Evolutionary conservation across 1,140 invertebrate genomes (phyloP), one percentile per base, ranked within the genome.

Genomic region (Brachionus rotundiformis): DNA sequence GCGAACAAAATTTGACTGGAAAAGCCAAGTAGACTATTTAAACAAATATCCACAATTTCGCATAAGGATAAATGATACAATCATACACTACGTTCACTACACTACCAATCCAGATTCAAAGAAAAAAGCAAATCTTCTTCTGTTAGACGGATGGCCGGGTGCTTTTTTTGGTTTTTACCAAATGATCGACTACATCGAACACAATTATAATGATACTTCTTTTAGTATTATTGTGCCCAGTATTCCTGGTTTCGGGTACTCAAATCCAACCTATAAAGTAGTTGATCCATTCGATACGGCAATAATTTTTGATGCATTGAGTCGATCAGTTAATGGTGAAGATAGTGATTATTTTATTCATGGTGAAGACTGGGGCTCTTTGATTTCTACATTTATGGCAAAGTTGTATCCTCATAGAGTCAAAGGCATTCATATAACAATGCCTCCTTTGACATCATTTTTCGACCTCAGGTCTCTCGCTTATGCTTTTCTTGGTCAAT

Each of bases 131-230:
- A 83, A 92, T 2, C 54, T 95, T 23, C 84, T 96, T 0, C 27
- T 96, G 0, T 84, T 94, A 3, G 94, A 96, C 85, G 94, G 95
- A 13, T 97, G 94, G 95, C 95, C 95, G 2, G 94, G 49, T 1
- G 93, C 93, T 0, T 89, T 95, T 2, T 89, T 92, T 8, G 94
- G 96, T 86, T 95, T 95, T 85, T 92, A 93, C 83, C 92, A 94
- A 84, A 89, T 94, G 0, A 92, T 49, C 63, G 25, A 0, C 75
- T 90, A 89, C 1, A 88, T 91, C 3, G 87, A 88, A 10, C 6
- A 54, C 4, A 89, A 1, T 88, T 90, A 3, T 86, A 59, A 49
- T 11, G 76, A 79, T 23, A 36, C 10, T 31, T 54, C 92, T 0
- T 92, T 94, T 83, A 93, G 95, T 87, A 88, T 95, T 1, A 90